These are phyloP conservation scores for Troilus luridus DNA, from an alignment of 2,888 invertebrate species.

Conservation along the genomic window DNA sequence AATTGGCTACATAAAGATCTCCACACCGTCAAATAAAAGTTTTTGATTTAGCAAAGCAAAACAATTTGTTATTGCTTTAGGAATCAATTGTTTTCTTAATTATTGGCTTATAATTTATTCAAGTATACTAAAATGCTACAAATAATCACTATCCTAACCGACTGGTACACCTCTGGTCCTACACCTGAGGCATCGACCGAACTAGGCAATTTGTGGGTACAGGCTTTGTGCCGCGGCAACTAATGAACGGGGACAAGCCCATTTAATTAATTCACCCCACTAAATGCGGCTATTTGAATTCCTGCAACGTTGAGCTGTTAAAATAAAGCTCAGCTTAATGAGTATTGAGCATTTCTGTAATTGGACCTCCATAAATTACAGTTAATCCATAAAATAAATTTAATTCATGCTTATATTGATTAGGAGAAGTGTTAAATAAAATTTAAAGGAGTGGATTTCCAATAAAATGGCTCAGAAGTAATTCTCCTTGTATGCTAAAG, in stretches of 20 bases:
- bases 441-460: neutral
- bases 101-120: no score
- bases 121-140: neutral
- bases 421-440: neutral
- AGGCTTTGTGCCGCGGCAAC: neutral
- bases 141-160: neutral
- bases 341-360: neutral
- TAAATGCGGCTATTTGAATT: neutral
- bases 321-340: conserved; percentile 7
- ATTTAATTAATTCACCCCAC: conserved; percentile 26
- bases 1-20: no score
- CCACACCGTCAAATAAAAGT: no score
- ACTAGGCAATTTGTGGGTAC: neutral
- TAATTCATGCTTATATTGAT: neutral
- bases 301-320: neutral
- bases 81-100: no score
- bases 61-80: no score
- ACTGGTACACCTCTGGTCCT: neutral
- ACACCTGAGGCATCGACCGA: neutral
- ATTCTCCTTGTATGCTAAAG: no score
- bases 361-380: neutral
- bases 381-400: neutral
- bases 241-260: neutral
- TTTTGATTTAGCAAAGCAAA: no score
- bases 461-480: neutral